Base-by-base conservation (phyloP, 2,113 vertebrate genomes). In the Melanostigma gelatinosum region DNA sequence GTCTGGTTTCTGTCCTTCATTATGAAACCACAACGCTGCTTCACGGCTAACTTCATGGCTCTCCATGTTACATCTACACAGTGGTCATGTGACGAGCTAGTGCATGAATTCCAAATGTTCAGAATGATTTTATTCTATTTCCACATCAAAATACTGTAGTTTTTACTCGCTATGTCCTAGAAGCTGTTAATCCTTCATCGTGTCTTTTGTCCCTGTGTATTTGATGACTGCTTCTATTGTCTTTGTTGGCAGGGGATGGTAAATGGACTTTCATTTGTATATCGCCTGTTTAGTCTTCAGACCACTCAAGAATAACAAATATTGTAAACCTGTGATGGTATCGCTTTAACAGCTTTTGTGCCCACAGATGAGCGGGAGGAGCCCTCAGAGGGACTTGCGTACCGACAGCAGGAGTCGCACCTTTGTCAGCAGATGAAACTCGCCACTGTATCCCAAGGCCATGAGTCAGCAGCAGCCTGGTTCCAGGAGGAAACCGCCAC, bases 391-490 rank as follows among this genome's bases (percentile, higher is more conserved):
- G 96, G 95, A 7, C 76, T 95, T 11, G 87, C 90, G 78, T 96
- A 95, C 90, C 92, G 93, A 22, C 95, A 95, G 64, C 97, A 96
- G 92, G 96, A 97, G 90, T 95, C 94, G 0, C 95, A 90, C 54
- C 89, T 93, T 50, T 96, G 96, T 82, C 97, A 97, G 79, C 96
- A 96, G 91, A 95, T 96, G 96, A 98, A 97, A 92, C 93, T 94
- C 46, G 92, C 95, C 20, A 88, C 95, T 0, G 92, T 96, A 0
- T 95, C 94, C 0, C 93, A 95, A 2, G 90, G 93, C 0, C 92
- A 94, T 32, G 95, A 96, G 60, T 92, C 91, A 0, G 80, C 91
- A 44, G 83, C 83, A 1, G 87, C 88, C 84, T 98, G 97, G 97
- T 94, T 94, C 62, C 88, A 86, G 48, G 96, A 97, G 7, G 88